These are phyloP conservation scores for Galaxea fascicularis DNA, from an alignment of 92 coral and sea anemone genomes.

Conservation along the genomic window DNA sequence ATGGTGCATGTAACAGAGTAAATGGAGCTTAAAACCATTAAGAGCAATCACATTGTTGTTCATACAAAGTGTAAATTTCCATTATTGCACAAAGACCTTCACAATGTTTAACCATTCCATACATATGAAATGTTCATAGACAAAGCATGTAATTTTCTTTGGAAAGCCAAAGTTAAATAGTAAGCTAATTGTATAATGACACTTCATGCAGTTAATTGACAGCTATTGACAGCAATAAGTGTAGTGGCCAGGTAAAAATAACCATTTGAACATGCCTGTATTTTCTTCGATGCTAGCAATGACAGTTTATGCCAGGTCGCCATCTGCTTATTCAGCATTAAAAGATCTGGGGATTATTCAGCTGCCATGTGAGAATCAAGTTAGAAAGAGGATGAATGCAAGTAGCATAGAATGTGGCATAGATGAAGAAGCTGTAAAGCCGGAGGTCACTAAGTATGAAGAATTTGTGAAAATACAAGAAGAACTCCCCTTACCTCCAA, in stretches of 20 bases:
- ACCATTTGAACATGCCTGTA: not conserved
- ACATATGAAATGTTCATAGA: no score
- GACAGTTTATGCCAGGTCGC: slow-evolving; percentile 32
- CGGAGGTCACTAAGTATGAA: not conserved
- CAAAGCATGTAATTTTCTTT: no score
- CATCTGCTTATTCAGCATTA: slow-evolving; percentile 23
- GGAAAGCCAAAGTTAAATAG: no score
- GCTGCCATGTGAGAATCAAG: slow-evolving; percentile 42
- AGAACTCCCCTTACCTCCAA: no score
- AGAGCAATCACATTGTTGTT: not conserved
- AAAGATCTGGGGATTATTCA: slow-evolving; percentile 28
- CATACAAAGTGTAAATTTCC: not conserved
- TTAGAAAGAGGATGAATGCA: not conserved
- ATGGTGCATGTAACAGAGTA: not conserved
- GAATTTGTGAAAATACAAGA: not conserved
- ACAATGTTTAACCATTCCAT: not conserved
- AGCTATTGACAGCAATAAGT: no score
- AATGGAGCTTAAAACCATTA: not conserved
- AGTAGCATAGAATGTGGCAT: not conserved
- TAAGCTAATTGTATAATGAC: no score
- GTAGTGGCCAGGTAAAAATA: no score
- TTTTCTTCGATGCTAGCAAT: not conserved
- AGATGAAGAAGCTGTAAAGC: not conserved
- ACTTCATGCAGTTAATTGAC: no score
- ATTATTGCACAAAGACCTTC: not conserved